Base-by-base conservation (phyloP, 2,888 invertebrate genomes). In the Onchidella celtica region DNA sequence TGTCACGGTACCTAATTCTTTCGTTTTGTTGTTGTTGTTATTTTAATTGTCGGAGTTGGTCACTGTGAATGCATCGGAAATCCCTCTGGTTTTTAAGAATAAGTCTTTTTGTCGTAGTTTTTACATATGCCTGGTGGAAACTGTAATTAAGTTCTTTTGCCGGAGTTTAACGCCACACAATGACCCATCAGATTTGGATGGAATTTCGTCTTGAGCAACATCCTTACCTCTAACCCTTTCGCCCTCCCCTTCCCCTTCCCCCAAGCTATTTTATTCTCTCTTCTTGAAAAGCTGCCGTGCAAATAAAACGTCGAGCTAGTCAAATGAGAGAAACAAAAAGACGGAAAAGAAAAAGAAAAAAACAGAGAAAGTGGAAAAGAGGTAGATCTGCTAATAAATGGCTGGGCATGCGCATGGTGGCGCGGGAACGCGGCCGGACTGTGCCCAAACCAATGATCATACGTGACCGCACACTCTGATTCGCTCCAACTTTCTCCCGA, bases 331-430 rank as follows among this genome's bases (percentile, higher is more conserved):
- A n/a, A n/a, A n/a, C n/a, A n/a, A n/a, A n/a, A n/a, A n/a, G n/a
- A n/a, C n/a, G n/a, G n/a, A n/a, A n/a, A n/a, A n/a, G n/a, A n/a
- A n/a, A n/a, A n/a, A n/a, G n/a, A n/a, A n/a, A 40, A 32, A 36
- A 32, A 65, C 38, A 24, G 59, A 24, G 57, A 17, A 32, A 40
- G 47, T 21, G 29, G 57, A n/a, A 27, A 70, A 55, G 32, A 4
- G 57, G 47, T 70, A 70, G 61, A 61, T 57, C 38, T 34, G 70
- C 38, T 79, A 79, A 79, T 79, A 61, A 70, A 72, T 72, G 79
- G 57, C 61, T 3, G n/a, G 40, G 59, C 70, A 78, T 70, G 72
- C 32, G 63, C 32, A 29, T 21, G 40, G 63, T 24, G 36, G n/a
- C 21, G 24, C 79, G 29, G 40, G 3, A 34, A 29, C 14, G 38